Conservation (phyloP, 2,797 vertebrate genomes). For the Muraenolepis orangiensis region DNA sequence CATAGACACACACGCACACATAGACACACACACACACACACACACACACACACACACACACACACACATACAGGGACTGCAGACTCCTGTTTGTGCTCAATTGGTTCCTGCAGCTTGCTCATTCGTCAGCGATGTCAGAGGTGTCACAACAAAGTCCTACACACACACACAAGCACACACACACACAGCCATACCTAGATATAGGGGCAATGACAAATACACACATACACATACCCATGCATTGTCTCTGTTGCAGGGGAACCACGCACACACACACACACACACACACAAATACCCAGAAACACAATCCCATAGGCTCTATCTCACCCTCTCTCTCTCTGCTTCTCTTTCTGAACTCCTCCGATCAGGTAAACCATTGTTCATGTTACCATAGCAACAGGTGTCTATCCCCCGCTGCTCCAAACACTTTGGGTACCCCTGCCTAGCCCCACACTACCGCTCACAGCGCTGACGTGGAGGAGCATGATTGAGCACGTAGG, state of each 20-base stretch:
- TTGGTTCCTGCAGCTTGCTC: neutral
- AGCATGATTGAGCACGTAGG: neutral
- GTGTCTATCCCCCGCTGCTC: neutral
- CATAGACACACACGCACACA: neutral
- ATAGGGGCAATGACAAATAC: too few species aligned
- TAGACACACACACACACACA: slow-evolving; percentile 6
- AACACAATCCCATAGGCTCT: too few species aligned
- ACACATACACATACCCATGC: neutral
- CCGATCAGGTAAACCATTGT: neutral
- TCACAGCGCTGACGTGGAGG: too few species aligned
- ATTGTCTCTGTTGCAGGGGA: too few species aligned
- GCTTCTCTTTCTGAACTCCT: too few species aligned
- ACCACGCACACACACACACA: neutral
- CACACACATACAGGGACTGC: neutral
- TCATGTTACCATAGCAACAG: neutral
- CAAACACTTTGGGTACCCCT: neutral
- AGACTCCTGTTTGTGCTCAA: neutral
- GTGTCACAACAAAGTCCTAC: neutral
- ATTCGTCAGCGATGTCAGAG: neutral
- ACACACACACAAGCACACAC: slow-evolving; percentile 1
- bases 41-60: slow-evolving; percentile 11
- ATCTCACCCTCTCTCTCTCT: too few species aligned
- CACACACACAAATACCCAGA: neutral
- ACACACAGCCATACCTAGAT: neutral
- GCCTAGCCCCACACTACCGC: too few species aligned